These are phyloP conservation scores for Apus apus DNA, from an alignment of 2,113 vertebrate genomes.

Conservation along the genomic window DNA sequence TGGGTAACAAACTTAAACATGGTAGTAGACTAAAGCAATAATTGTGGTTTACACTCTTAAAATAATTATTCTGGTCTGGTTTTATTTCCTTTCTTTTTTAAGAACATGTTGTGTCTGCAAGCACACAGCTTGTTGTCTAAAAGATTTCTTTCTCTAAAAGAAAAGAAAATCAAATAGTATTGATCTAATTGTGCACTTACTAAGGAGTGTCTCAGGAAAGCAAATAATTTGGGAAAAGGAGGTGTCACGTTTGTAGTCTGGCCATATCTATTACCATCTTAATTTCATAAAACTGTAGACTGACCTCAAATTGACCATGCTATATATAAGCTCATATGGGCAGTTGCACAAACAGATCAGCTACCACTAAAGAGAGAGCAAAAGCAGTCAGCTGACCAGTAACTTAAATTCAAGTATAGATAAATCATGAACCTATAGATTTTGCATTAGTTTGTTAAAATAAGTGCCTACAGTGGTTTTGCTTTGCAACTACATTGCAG, in stretches of 20 bases:
- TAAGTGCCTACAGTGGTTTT: background rate
- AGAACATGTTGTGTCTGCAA: background rate
- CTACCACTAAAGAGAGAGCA: background rate
- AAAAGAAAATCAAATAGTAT: constrained; percentile 38
- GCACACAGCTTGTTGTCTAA: background rate
- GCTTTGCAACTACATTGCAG: background rate
- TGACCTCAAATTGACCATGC: background rate
- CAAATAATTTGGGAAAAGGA: background rate
- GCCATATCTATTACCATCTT: background rate
- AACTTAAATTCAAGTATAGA: background rate
- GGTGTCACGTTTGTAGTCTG: background rate
- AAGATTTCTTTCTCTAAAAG: background rate
- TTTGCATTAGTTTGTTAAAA: background rate
- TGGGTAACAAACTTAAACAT: background rate
- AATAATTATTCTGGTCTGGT: background rate
- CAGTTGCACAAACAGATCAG: background rate
- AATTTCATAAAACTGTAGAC: constrained; percentile 7
- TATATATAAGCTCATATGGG: background rate
- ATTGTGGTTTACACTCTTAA: background rate
- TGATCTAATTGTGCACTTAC: constrained; percentile 15
- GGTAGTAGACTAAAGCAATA: background rate
- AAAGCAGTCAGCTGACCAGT: background rate
- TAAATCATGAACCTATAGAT: background rate
- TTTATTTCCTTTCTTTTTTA: background rate
- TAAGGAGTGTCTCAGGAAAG: background rate